These are phyloP conservation scores for Pyrrhia umbra DNA, from an alignment of 2,888 invertebrate genomes.

Conservation along the genomic window DNA sequence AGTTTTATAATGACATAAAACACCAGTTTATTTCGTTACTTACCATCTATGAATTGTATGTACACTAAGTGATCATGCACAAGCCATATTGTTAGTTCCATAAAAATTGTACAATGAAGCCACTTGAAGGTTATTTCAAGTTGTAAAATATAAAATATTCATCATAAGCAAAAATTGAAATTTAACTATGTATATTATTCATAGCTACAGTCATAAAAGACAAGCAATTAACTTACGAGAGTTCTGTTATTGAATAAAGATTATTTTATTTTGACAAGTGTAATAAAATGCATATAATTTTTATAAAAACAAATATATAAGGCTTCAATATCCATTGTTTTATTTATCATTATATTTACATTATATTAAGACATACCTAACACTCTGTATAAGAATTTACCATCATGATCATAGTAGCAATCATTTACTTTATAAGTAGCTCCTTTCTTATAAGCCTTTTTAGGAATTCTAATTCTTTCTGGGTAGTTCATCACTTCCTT, in stretches of 20 bases:
- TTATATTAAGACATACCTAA: conserved; percentile 90
- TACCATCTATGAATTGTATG: conserved; percentile 63
- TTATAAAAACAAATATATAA: conserved; percentile 84
- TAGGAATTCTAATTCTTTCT: conserved; percentile 93
- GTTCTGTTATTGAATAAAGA: conserved; percentile 65
- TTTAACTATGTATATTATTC: conserved; percentile 49
- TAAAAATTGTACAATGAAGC: conserved; percentile 74
- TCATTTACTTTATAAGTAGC: conserved; percentile 94
- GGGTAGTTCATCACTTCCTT: conserved; percentile 83
- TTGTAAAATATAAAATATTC: conserved; percentile 66
- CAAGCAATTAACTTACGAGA: conserved; percentile 65
- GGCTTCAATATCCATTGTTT: conserved; percentile 80
- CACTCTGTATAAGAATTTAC: conserved; percentile 94
- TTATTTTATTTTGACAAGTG: conserved; percentile 82
- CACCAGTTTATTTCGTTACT: conserved; percentile 50
- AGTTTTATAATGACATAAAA: conserved; percentile 30
- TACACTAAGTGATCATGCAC: conserved; percentile 73
- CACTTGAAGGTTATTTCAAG: conserved; percentile 66
- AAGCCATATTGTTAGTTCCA: conserved; percentile 86
- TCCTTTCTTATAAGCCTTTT: conserved; percentile 90
- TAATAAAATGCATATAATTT: conserved; percentile 87
- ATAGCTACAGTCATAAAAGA: conserved; percentile 65
- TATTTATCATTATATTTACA: conserved; percentile 66
- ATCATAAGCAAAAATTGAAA: conserved; percentile 63
- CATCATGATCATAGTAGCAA: conserved; percentile 95